phyloP scores from a whole-genome alignment of 2,797 vertebrate genomes.

The Sphenodon punctatus region DNA sequence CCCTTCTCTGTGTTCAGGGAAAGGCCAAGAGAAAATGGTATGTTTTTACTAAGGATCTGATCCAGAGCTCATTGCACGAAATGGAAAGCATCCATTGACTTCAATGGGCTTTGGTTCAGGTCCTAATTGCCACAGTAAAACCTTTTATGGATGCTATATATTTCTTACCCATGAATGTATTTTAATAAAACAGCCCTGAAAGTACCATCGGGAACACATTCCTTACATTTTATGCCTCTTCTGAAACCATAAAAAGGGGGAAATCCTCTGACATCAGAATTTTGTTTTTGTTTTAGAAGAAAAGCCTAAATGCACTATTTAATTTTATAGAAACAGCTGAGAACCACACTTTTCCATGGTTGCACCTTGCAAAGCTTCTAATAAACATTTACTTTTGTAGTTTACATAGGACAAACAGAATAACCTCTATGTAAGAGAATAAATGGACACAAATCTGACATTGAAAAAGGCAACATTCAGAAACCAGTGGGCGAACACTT shows the following conservation, averaged over 20 bases:
- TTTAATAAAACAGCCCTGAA: slow-evolving; percentile 38
- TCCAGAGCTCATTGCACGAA: slow-evolving; percentile 24
- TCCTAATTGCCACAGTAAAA: slow-evolving; percentile 53
- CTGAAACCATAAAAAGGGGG: background rate
- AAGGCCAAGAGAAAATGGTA: background rate
- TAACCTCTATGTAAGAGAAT: too few relatives aligned
- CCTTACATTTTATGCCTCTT: slow-evolving; percentile 1
- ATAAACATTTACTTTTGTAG: slow-evolving; percentile 12
- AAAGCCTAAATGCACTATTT: background rate
- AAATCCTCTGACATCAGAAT: background rate
- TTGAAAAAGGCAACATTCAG: too few relatives aligned
- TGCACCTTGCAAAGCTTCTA: background rate
- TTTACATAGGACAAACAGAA: too few relatives aligned
- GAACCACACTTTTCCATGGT: too few relatives aligned
- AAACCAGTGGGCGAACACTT: too few relatives aligned
- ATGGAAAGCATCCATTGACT: background rate
- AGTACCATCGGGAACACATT: background rate
- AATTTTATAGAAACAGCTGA: background rate
- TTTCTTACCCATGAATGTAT: slow-evolving; percentile 37
- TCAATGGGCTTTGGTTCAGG: slow-evolving; percentile 49
- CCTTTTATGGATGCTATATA: slow-evolving; percentile 18
- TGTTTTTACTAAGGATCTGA: background rate
- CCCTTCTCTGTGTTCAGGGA: background rate
- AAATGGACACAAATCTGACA: too few relatives aligned
- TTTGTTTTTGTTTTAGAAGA: slow-evolving; percentile 3